A percentile compares a stretch with the other conserved stretches of the same genome.
These are phyloP conservation scores for Mesocricetus auratus DNA, from an alignment of 2,113 vertebrate genomes.

Conservation along the genomic window DNA sequence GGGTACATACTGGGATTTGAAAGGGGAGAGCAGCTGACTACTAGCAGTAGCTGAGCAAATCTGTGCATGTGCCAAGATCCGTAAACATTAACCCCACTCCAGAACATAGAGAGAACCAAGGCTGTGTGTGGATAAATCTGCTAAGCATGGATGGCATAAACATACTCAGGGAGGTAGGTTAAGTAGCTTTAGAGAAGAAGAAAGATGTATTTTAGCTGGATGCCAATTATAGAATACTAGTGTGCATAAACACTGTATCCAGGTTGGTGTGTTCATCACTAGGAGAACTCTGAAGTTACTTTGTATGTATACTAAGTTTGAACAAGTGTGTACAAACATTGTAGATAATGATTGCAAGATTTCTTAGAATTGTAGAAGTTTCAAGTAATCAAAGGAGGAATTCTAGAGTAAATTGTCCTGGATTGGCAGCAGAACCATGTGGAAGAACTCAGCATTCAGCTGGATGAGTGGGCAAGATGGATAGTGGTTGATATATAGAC, in stretches of 20 bases:
- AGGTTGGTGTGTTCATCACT: background rate
- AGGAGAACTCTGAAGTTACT: background rate
- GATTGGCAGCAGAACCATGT: background rate
- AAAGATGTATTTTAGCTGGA: background rate
- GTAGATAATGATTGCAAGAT: background rate
- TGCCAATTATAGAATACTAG: background rate
- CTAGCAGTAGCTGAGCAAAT: background rate
- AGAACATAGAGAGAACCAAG: background rate
- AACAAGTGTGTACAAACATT: background rate
- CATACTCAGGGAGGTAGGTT: background rate
- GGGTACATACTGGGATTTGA: background rate
- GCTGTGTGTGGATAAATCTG: background rate
- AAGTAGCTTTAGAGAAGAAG: background rate
- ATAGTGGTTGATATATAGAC: background rate
- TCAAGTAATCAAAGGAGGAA: background rate
- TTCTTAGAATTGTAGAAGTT: background rate
- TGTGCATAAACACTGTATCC: background rate
- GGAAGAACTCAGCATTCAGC: background rate
- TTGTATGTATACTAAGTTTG: background rate
- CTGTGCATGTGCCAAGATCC: background rate
- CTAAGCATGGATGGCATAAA: background rate
- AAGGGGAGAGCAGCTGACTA: background rate
- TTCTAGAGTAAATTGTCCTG: background rate
- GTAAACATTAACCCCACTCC: background rate
- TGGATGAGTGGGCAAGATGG: too few species aligned